Base-by-base conservation (phyloP, 1,140 invertebrate species). In the Helicorthomorpha holstii region DNA sequence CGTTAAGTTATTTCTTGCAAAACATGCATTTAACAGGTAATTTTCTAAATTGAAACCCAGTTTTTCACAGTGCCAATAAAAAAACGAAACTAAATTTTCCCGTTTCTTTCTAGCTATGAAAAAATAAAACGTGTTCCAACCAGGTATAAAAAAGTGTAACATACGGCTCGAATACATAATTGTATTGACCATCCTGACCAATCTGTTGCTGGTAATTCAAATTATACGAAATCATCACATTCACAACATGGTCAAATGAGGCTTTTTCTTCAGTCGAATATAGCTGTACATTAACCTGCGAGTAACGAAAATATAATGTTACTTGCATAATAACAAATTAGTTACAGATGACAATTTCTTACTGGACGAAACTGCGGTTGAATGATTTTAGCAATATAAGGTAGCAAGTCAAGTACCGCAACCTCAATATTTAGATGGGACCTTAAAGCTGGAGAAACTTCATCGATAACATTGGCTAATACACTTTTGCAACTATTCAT, bases 171-270 rank as follows among this genome's bases (percentile, higher is more conserved):
- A 94, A 64, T 43, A 78, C 70, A 63, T 83, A 93, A 2, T 73
- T 70, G 66, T 89, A 93, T 41, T 74, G 76, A 45, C 88, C 88
- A 56, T 93, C 86, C 0, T 66, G 57, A 3, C 71, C 74, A 45
- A 81, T 79, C 51, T 86, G 80, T 67, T 95, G 91, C 1, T 78
- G 70, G 66, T 89, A 92, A 22, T 78, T 82, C 48, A 97, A 68
- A 54, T 88, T 90, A 64, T 91, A 88, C 62, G 88, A 81, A 29
- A 91, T 76, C 85, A 96, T 88, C 0, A 84, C 74, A 51, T 79
- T 72, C 1, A 94, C 79, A n/a, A 90, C 75, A 23, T 77, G 68
- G 1, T 66, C 61, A 14, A 95, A 63, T 43, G 80, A 75, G 21
- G 72, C 69, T 56, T 82, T 85, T 67, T 96, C 92, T 57, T 72